Evolutionary conservation across 2,113 vertebrate genomes (phyloP), one percentile per base, ranked within the genome.

Genomic region (Taurulus bubalis): DNA sequence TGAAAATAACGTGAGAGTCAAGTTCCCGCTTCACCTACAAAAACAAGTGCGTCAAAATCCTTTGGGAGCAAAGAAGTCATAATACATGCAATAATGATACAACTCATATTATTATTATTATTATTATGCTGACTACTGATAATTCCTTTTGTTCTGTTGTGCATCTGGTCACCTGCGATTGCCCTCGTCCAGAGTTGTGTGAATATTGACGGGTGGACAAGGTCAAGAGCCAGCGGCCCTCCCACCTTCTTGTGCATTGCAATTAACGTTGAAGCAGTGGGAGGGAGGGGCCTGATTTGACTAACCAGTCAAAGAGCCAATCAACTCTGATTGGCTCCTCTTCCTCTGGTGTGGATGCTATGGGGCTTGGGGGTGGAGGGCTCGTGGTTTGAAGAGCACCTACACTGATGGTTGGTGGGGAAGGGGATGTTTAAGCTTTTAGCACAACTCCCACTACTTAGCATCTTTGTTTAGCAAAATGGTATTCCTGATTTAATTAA

Each of bases 401-500:
- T 40, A 22, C 51, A 22, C 45, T 86, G 71, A 83, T 60, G 69
- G 34, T 40, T 77, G 36, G 8, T 2, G 20, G 28, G 55, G 42
- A 59, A 68, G 7, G 22, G 56, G n/a, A 55, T 30, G 64, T 87
- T 69, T 66, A 67, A 70, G 78, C 74, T 79, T 85, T 82, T 83
- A 69, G 77, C 82, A 51, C 76, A 83, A 78, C 84, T 89, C 80
- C 77, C 28, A 14, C 83, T 65, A 79, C 84, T 85, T 78, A 84
- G 79, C 64, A 40, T 88, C 90, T 90, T 93, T 92, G 90, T 93
- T 90, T 81, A 78, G 79, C 89, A 89, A 91, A 91, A 93, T 62
- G 72, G 71, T 81, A 88, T 89, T 87, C 84, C 88, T 94, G 92
- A 94, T 94, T 95, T 92, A 95, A 95, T 95, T 94, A 95, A 93